Evolutionary conservation across 1,140 invertebrate species (phyloP).

Genomic region (Pseudachorutes palmiensis): DNA sequence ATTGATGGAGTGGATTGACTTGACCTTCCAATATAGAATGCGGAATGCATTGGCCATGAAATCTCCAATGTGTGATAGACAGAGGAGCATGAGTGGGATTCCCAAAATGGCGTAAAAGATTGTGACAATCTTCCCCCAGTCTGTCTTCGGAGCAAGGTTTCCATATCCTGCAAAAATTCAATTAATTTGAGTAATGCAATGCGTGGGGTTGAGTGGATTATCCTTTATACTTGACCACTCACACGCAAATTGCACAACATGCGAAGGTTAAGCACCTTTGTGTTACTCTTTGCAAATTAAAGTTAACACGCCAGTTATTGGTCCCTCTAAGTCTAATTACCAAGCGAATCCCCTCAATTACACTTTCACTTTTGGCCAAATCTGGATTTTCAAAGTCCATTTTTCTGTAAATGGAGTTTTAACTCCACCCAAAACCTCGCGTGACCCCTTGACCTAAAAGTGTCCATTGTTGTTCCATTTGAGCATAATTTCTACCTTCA

Average conservation of each 20-base stretch:
- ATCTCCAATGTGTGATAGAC: constrained; percentile 88
- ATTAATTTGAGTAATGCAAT: constrained; percentile 7
- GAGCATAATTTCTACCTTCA: background rate
- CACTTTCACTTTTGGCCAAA: constrained; percentile 5
- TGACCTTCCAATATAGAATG: constrained; percentile 76
- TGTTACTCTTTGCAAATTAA: too few species aligned
- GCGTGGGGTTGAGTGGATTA: background rate
- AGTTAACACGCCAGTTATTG: too few species aligned
- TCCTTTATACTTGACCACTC: background rate
- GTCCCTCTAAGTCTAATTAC: too few species aligned
- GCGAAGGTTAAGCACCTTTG: constrained; percentile 1
- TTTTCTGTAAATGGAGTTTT: background rate
- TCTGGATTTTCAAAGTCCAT: background rate
- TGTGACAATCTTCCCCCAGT: constrained; percentile 85
- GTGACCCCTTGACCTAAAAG: background rate
- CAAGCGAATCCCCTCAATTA: background rate
- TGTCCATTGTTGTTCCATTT: too few species aligned
- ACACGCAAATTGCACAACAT: background rate
- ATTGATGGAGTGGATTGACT: too few species aligned
- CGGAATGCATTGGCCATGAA: constrained; percentile 90
- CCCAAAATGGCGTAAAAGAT: constrained; percentile 93
- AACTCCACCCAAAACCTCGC: too few species aligned
- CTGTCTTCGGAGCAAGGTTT: constrained; percentile 89
- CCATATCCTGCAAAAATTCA: constrained; percentile 67
- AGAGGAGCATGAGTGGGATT: constrained; percentile 63